Percentiles rank a stretch among this genome's conserved stretches.
phyloP scores from a whole-genome alignment of 2,797 vertebrate species.

The Acanthurus leucopareius region DNA sequence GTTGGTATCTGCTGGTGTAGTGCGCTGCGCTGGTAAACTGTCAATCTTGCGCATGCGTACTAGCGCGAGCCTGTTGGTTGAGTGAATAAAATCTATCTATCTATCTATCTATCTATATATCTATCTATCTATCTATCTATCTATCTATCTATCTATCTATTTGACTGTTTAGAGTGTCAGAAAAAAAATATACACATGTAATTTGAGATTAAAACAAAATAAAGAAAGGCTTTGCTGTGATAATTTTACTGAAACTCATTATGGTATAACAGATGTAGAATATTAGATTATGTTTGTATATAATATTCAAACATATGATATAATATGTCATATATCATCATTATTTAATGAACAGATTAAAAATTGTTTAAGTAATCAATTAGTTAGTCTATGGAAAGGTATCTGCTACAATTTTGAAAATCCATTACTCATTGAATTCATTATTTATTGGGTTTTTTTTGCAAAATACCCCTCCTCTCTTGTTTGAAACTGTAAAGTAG shows the following conservation, averaged over 20 bases:
- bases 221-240: background rate
- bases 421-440: too few relatives aligned
- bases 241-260: background rate
- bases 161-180: too few relatives aligned
- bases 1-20: conserved; percentile 53
- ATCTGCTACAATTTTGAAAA: too few relatives aligned
- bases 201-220: background rate
- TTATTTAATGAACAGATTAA: too few relatives aligned
- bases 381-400: background rate
- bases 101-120: too few relatives aligned
- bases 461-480: background rate
- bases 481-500: background rate
- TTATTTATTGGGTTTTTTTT: background rate
- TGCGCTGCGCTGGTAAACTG: conserved; percentile 58
- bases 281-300: background rate
- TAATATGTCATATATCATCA: background rate
- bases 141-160: too few relatives aligned
- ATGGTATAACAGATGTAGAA: background rate
- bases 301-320: background rate
- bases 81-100: background rate
- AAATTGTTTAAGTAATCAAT: background rate
- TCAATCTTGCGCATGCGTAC: conserved; percentile 74
- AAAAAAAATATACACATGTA: too few relatives aligned
- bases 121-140: too few relatives aligned
- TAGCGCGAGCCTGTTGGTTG: background rate